Base-by-base conservation (phyloP, 2,797 vertebrate genomes). In the Helostoma temminkii region DNA sequence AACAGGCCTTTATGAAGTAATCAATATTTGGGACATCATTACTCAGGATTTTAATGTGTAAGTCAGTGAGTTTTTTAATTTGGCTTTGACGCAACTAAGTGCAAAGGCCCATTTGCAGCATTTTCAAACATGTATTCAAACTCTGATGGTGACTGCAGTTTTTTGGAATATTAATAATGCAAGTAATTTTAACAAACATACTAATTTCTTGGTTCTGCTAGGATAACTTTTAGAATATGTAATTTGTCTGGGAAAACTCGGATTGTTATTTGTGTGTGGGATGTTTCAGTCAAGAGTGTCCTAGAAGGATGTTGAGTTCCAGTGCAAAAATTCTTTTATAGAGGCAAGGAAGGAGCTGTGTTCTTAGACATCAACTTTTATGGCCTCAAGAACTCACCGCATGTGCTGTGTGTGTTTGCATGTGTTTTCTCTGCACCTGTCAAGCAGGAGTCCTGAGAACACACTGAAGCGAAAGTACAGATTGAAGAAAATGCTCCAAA, bases 401-500 rank as follows among this genome's bases (percentile, higher is more conserved):
- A 54, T 63, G 56, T 3, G 2, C 63, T 34, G 30, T 57, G 52
- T 19, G 43, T 56, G 6, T 56, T 32, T 53, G 30, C 49, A 18
- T 70, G 34, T 60, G 54, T 79, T 54, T 71, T 60, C 41, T 47
- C 15, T 53, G 48, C 39, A 54, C 53, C 65, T 70, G 49, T 71
- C 82, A 63, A 54, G 39, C 55, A 50, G 45, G 1, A 4, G 49
- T 69, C 21, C 53, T 26, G 34, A 66, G 74, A 84, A 79, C 52
- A 59, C 64, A 73, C 30, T n/a, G 65, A 75, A 47, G 58, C 59
- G 74, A 57, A 69, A 42, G 57, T 71, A 66, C 41, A 63, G 54
- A 48, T 25, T 71, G 60, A 73, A 79, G 63, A 84, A 77, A 48
- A 73, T 83, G 89, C 80, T 88, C 87, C 74, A 76, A 68, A 87